Percentiles rank a stretch among this genome's conserved stretches.
Evolutionary conservation across 2,888 invertebrate genomes (phyloP).

Genomic region (Strigamia crassipes): DNA sequence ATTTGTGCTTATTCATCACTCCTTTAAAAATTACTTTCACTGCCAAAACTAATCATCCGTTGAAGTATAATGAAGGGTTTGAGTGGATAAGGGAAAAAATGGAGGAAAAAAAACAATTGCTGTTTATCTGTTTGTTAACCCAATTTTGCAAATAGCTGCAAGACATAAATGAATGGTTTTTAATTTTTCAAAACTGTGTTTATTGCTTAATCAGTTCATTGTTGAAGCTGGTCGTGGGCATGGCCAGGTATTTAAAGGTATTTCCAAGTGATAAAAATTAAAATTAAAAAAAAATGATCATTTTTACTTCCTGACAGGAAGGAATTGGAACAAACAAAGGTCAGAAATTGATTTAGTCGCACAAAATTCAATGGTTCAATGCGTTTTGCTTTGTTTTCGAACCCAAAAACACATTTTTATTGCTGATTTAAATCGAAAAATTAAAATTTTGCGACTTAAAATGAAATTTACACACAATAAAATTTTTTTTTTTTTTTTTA

Average conservation of each 20-base stretch:
- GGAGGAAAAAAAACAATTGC: background rate
- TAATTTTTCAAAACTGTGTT: background rate
- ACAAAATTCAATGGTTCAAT: too few species aligned
- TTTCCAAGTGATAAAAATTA: background rate
- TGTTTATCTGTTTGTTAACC: background rate
- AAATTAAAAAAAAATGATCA: background rate
- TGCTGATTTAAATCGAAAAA: too few species aligned
- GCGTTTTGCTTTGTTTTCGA: too few species aligned
- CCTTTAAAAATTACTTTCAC: background rate
- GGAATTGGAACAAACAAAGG: background rate
- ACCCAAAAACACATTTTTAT: too few species aligned
- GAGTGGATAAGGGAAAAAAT: background rate
- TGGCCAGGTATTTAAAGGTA: background rate
- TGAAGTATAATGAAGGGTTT: background rate
- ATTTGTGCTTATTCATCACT: background rate
- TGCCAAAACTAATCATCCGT: background rate
- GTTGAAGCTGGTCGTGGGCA: background rate
- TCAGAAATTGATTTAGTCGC: background rate
- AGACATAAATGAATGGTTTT: background rate
- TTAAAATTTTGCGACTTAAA: too few species aligned
- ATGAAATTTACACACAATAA: background rate
- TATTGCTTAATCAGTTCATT: background rate
- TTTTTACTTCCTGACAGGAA: background rate
- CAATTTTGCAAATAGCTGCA: background rate
- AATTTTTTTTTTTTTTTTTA: too few species aligned